phyloP scores from a whole-genome alignment of 2,113 vertebrate species.

The Eolophus roseicapilla region DNA sequence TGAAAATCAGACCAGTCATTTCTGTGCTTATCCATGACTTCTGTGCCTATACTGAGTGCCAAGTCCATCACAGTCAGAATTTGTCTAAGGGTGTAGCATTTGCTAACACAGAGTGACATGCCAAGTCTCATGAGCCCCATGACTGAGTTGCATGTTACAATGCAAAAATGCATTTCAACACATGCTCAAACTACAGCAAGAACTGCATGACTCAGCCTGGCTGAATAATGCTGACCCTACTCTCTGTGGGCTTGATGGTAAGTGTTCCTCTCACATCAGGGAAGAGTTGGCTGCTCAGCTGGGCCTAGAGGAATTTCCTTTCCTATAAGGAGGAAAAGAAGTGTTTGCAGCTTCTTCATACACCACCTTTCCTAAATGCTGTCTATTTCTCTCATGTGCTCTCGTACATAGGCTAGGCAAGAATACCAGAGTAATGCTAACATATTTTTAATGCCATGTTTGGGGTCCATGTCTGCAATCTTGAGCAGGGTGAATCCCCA shows the following conservation, averaged over 20 bases:
- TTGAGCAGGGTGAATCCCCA: neutral
- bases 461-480: fast-evolving
- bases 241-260: neutral
- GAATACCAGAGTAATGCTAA: neutral
- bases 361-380: neutral
- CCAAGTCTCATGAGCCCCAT: neutral
- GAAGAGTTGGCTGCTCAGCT: neutral
- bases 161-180: neutral
- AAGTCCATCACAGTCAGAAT: neutral
- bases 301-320: neutral
- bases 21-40: neutral
- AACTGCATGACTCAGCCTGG: neutral
- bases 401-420: neutral
- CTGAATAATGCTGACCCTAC: neutral
- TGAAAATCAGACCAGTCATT: neutral
- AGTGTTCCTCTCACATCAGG: neutral
- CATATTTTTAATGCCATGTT: neutral
- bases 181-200: neutral
- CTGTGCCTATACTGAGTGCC: neutral
- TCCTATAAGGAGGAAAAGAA: neutral
- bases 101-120: neutral
- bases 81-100: neutral
- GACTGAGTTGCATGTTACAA: neutral
- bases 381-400: neutral
- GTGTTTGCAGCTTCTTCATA: neutral